Evolutionary conservation across 2,888 invertebrate species (phyloP).

Genomic region (Slavum lentiscoides): DNA sequence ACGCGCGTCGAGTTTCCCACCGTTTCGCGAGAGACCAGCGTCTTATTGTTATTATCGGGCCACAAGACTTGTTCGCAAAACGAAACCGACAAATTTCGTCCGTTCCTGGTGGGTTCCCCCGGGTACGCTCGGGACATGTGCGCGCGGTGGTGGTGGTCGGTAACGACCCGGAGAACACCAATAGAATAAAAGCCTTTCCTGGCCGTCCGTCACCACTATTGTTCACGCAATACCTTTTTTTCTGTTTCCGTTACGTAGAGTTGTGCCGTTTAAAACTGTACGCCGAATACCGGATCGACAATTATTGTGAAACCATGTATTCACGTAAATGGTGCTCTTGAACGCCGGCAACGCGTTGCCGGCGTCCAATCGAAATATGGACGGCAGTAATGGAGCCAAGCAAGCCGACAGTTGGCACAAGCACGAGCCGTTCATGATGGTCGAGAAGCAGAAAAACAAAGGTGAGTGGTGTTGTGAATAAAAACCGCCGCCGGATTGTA

Average conservation of each 20-base stretch:
- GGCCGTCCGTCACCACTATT: neutral
- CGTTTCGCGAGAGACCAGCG: neutral
- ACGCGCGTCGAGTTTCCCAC: too few species aligned
- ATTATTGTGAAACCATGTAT: constrained; percentile 4
- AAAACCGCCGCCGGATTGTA: neutral
- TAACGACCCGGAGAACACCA: too few species aligned
- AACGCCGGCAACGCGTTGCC: constrained; percentile 21
- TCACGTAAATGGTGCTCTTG: constrained; percentile 20
- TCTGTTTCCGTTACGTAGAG: neutral
- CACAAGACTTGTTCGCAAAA: neutral
- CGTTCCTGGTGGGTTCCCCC: neutral
- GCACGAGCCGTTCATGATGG: constrained; percentile 48
- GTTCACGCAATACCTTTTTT: neutral
- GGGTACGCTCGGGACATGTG: too few species aligned
- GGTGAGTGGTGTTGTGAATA: constrained; percentile 3
- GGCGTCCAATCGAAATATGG: constrained; percentile 36
- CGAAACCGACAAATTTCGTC: neutral
- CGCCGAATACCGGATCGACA: neutral
- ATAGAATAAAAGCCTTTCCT: neutral
- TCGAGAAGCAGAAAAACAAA: constrained; percentile 49
- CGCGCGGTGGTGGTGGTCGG: too few species aligned
- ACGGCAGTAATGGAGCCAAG: constrained; percentile 46
- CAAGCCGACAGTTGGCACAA: constrained; percentile 51
- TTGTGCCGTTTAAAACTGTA: neutral
- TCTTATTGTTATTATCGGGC: neutral